A percentile compares a stretch with the other conserved stretches of the same genome.
Evolutionary conservation across 2,113 vertebrate species (phyloP).

Genomic region (Peromyscus leucopus): DNA sequence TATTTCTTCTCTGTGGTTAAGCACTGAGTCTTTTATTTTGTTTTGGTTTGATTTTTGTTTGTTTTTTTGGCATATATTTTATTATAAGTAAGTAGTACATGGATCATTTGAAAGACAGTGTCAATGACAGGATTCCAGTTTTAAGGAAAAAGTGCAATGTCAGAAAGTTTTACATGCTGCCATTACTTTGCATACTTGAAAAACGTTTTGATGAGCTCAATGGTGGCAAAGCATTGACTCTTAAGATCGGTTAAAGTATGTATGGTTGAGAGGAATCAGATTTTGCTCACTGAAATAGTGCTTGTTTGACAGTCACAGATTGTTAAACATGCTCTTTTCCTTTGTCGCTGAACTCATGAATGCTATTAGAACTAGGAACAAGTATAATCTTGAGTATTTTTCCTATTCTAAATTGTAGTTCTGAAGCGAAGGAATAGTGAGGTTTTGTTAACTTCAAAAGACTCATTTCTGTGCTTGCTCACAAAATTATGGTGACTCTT

Average conservation of each 20-base stretch:
- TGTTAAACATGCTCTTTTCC: neutral
- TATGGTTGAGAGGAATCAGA: neutral
- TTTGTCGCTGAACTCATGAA: neutral
- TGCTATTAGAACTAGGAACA: slow-evolving; percentile 32
- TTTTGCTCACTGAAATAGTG: slow-evolving; percentile 28
- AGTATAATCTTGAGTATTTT: neutral
- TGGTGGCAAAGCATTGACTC: neutral
- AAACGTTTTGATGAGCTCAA: neutral
- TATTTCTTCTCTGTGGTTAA: slow-evolving; percentile 23
- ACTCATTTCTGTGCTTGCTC: neutral
- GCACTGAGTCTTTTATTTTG: neutral
- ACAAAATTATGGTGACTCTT: slow-evolving; percentile 16
- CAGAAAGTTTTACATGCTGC: neutral
- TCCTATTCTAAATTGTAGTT: neutral
- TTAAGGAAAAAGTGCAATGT: neutral
- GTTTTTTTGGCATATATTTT: neutral
- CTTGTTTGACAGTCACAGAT: neutral
- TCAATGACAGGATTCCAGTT: neutral
- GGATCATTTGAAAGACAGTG: neutral
- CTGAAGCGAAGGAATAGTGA: neutral
- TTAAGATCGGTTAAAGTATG: neutral
- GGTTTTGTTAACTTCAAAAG: slow-evolving; percentile 52
- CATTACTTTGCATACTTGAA: neutral
- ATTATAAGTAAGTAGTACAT: neutral
- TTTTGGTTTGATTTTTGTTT: neutral